Evolutionary conservation across 2,888 invertebrate species (phyloP).

Genomic region (Acleris holmiana): DNA sequence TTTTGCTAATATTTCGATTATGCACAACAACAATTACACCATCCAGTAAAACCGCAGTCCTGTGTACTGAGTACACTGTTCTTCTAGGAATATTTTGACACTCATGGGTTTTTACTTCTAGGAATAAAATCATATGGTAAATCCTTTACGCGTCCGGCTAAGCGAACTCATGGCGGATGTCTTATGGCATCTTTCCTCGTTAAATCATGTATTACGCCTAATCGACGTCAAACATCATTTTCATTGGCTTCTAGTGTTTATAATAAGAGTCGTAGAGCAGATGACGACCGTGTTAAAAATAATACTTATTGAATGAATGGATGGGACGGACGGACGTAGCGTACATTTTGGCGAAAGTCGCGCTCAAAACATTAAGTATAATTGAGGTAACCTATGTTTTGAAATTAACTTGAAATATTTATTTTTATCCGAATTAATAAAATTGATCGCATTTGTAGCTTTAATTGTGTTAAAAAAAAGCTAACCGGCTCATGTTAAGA

Average conservation of each 20-base stretch:
- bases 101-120: too few relatives aligned
- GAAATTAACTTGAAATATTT: too few relatives aligned
- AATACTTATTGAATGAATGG: conserved; percentile 44
- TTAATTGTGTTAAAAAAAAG: too few relatives aligned
- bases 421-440: too few relatives aligned
- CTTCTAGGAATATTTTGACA: background rate
- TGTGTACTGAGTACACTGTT: background rate
- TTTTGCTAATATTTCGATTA: background rate
- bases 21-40: background rate
- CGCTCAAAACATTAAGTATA: too few relatives aligned
- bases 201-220: conserved; percentile 19
- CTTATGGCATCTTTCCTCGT: conserved; percentile 10
- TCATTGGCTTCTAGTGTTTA: conserved; percentile 36
- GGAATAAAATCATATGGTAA: background rate
- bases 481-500: too few relatives aligned
- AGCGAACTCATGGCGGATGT: background rate
- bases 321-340: conserved; percentile 31
- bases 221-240: conserved; percentile 26
- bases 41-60: background rate
- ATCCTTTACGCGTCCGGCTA: background rate
- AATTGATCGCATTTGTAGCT: too few relatives aligned
- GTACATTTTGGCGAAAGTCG: conserved; percentile 38
- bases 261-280: conserved; percentile 39
- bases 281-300: conserved; percentile 43
- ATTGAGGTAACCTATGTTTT: too few relatives aligned